Evolutionary conservation across 2,888 invertebrate genomes (phyloP).

Genomic region (Adineta ricciae): DNA sequence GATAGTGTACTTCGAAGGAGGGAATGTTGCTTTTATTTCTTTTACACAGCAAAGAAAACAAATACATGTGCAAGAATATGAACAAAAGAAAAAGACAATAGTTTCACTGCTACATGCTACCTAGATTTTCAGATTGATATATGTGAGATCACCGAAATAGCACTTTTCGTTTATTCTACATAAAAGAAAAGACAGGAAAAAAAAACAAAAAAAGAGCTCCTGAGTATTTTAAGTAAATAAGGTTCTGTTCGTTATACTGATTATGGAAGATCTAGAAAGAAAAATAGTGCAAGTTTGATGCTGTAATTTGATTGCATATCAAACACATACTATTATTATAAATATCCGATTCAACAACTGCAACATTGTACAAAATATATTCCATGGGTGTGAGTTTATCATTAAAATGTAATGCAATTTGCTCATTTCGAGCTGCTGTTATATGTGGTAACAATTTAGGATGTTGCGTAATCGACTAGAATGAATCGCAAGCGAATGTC

Average conservation of each 20-base stretch:
- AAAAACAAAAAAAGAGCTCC: background rate
- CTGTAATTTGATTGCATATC: background rate
- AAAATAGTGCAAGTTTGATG: too few relatives aligned
- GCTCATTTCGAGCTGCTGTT: background rate
- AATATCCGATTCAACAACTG: background rate
- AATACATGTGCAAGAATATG: background rate
- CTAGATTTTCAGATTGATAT: background rate
- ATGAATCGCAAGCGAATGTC: background rate
- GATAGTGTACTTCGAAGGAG: background rate
- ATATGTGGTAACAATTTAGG: background rate
- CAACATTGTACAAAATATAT: conserved; percentile 14
- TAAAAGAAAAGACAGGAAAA: background rate
- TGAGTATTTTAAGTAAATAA: background rate
- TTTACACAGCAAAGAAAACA: background rate
- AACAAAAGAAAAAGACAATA: background rate
- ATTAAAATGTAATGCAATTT: background rate
- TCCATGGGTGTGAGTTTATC: background rate
- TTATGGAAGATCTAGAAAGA: background rate
- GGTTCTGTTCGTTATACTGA: background rate
- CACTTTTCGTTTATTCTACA: background rate
- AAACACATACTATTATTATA: background rate
- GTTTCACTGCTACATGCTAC: background rate
- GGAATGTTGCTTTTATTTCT: background rate
- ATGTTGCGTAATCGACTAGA: background rate
- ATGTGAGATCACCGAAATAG: background rate